Conservation (phyloP, 2,113 vertebrate species). For the Mastomys natalensis region DNA sequence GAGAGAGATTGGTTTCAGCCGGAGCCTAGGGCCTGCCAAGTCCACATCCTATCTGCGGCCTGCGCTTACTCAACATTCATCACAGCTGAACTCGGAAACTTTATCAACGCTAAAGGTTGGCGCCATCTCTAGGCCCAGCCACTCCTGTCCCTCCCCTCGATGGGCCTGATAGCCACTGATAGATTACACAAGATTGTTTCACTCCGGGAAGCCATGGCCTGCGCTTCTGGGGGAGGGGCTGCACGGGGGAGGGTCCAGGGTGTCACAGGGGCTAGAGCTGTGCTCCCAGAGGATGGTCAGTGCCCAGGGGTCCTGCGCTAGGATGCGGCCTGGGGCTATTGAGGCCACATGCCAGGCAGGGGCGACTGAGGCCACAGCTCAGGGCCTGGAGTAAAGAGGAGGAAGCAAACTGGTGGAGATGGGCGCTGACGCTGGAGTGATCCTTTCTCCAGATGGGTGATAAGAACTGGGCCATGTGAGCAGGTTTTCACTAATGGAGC, state of each 20-base stretch:
- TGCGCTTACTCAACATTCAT: slow-evolving; percentile 98
- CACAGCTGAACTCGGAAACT: slow-evolving; percentile 96
- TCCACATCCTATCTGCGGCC: slow-evolving; percentile 93
- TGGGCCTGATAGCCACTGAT: slow-evolving; percentile 94
- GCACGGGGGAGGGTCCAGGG: not conserved
- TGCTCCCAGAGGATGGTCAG: not conserved
- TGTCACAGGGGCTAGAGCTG: not conserved
- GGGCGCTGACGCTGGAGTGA: not conserved
- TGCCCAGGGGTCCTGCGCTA: not conserved
- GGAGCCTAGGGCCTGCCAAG: slow-evolving; percentile 90
- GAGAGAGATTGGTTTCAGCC: slow-evolving; percentile 89
- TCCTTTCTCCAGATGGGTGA: not conserved
- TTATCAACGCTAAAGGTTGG: slow-evolving; percentile 95
- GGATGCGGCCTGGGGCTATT: not conserved
- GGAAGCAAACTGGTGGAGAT: not conserved
- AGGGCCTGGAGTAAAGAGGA: not conserved
- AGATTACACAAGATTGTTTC: slow-evolving; percentile 98
- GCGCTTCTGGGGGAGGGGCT: slow-evolving; percentile 86
- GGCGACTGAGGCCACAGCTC: not conserved
- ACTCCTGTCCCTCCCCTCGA: slow-evolving; percentile 92
- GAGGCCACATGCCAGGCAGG: not conserved
- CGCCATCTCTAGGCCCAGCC: slow-evolving; percentile 94
- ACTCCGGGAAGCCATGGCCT: slow-evolving; percentile 91
- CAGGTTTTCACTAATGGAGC: not conserved
- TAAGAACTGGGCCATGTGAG: not conserved